Evolutionary conservation across 2,888 invertebrate genomes (phyloP).

Genomic region (Horisme vitalbata): DNA sequence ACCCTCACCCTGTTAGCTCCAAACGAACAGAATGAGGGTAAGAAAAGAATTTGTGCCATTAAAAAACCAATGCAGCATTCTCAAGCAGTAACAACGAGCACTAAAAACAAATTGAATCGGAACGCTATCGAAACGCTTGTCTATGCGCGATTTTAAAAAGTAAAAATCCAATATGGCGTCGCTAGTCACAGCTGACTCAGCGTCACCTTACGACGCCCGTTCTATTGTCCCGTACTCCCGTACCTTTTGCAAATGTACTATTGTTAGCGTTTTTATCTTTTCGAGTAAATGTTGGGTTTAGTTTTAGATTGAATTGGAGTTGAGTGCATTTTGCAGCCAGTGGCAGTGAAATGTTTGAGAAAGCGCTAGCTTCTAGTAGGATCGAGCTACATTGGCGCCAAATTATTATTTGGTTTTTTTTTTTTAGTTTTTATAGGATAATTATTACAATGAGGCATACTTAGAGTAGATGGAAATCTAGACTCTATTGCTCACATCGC

Average conservation of each 20-base stretch:
- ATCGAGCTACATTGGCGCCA: not conserved
- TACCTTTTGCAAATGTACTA: conserved; percentile 48
- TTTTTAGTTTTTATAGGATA: too few species aligned
- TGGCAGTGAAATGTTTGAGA: not conserved
- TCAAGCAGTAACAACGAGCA: conserved; percentile 35
- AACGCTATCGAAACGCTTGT: conserved; percentile 53
- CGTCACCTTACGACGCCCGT: conserved; percentile 59
- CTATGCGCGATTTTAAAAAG: conserved; percentile 61
- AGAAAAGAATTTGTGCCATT: conserved; percentile 24
- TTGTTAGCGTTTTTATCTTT: conserved; percentile 48
- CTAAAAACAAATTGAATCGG: conserved; percentile 50
- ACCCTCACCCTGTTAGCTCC: not conserved
- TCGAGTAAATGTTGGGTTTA: conserved; percentile 35
- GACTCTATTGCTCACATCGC: too few species aligned
- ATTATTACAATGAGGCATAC: too few species aligned
- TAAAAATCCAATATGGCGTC: conserved; percentile 65
- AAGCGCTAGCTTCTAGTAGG: not conserved
- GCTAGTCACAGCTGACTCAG: conserved; percentile 71
- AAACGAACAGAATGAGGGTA: too few species aligned
- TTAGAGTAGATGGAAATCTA: too few species aligned
- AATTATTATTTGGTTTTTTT: too few species aligned
- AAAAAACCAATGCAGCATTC: conserved; percentile 26
- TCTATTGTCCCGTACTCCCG: conserved; percentile 48
- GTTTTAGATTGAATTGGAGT: conserved; percentile 27
- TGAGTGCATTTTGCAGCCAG: conserved; percentile 9